phyloP scores from a whole-genome alignment of 1,140 invertebrate species.

The Centruroides sculpturatus region DNA sequence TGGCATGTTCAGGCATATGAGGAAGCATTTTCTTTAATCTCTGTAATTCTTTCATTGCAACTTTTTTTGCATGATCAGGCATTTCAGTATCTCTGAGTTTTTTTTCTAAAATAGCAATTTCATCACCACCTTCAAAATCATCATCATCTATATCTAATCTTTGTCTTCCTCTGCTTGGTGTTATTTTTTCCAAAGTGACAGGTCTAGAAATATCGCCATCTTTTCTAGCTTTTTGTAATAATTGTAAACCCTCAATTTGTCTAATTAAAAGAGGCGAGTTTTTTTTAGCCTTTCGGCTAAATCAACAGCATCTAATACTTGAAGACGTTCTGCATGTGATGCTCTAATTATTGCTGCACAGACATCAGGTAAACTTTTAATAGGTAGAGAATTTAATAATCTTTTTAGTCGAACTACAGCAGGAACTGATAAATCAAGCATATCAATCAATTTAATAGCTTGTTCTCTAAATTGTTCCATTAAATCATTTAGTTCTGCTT shows the following conservation, averaged over 20 bases:
- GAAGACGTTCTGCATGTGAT: conserved; percentile 33
- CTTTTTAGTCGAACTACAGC: conserved; percentile 33
- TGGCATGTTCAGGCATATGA: conserved; percentile 37
- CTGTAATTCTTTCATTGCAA: conserved; percentile 24
- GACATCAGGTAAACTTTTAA: conserved; percentile 33
- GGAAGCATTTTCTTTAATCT: conserved; percentile 36
- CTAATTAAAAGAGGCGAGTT: conserved; percentile 32
- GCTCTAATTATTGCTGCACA: conserved; percentile 34
- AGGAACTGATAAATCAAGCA: conserved; percentile 34
- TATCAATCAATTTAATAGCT: conserved; percentile 31
- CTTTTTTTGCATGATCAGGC: conserved; percentile 24
- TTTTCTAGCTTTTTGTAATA: conserved; percentile 29
- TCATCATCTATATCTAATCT: conserved; percentile 18
- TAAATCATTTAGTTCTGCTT: conserved; percentile 26
- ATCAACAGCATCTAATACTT: conserved; percentile 36
- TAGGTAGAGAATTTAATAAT: conserved; percentile 32
- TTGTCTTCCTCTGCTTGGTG: conserved; percentile 2
- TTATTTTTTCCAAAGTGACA: conserved; percentile 9
- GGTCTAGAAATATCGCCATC: conserved; percentile 15
- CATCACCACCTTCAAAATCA: conserved; percentile 28
- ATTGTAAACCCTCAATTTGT: conserved; percentile 30
- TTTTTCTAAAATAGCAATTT: conserved; percentile 29
- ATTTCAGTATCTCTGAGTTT: conserved; percentile 30
- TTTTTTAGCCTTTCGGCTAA: conserved; percentile 34
- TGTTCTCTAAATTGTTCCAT: conserved; percentile 33